Conservation (phyloP, 1,140 invertebrate species). For the Diachasmimorpha longicaudata region DNA sequence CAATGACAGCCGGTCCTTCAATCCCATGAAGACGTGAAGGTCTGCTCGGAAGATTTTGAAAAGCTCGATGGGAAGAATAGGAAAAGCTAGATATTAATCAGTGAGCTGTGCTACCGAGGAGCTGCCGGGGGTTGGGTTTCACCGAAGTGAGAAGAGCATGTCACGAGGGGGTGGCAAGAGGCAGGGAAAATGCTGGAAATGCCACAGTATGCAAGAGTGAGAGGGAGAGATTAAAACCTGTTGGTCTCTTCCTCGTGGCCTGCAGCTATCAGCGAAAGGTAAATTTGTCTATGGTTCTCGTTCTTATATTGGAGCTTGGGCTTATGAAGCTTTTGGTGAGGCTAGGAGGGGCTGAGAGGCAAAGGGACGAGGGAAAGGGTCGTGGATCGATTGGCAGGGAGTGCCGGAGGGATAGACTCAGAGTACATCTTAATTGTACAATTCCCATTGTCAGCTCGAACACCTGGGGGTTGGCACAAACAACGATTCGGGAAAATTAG, state of each 20-base stretch:
- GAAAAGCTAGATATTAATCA: constrained; percentile 16
- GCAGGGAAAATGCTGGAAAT: constrained; percentile 4
- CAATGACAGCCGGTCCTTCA: neutral
- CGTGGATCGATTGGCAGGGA: neutral
- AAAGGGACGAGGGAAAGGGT: neutral
- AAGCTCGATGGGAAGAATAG: neutral
- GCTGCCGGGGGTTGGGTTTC: too few relatives aligned
- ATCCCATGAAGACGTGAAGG: neutral
- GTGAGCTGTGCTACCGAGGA: neutral
- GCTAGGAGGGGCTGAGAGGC: neutral
- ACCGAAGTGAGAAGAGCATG: constrained; percentile 5
- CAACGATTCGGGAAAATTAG: too few relatives aligned
- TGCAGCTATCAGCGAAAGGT: neutral
- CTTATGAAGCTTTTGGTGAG: too few relatives aligned
- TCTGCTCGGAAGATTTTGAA: constrained; percentile 1
- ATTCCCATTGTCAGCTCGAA: too few relatives aligned
- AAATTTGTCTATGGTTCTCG: neutral
- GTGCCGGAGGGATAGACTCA: too few relatives aligned
- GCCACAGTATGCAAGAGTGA: constrained; percentile 6
- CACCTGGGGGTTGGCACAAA: too few relatives aligned
- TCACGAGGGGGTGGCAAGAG: constrained; percentile 13
- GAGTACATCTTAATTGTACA: too few relatives aligned
- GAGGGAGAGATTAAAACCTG: constrained; percentile 26
- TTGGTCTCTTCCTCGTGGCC: constrained; percentile 11
- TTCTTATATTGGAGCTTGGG: neutral